Base-by-base conservation (phyloP, 2,113 vertebrate genomes). In the Peromyscus maniculatus region DNA sequence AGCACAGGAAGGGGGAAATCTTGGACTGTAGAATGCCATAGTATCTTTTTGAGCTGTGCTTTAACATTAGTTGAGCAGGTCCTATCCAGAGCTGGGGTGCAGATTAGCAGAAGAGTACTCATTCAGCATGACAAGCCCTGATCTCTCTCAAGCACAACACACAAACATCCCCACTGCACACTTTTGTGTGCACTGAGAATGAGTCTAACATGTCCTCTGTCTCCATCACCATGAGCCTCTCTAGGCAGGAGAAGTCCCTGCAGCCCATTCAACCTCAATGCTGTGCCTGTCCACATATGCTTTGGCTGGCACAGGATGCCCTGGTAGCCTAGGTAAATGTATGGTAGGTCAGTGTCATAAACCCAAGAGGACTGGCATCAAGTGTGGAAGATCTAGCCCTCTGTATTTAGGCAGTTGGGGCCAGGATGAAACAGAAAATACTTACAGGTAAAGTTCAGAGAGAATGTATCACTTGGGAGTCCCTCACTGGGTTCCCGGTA, bases 381-480 rank as follows among this genome's bases (percentile, higher is more conserved):
- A 49, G 43, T 15, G 1, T 26, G 3, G n/a, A 62, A 66, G 66
- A 77, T 39, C 77, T 46, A 26, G 12, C 36, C 7, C 1, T 72
- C 24, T 43, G 71, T 26, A 26, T 46, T 75, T 31, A 31, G 79
- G 9, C 22, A 71, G 28, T 2, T 26, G 6, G 26, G 28, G 22
- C 10, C n/a, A 62, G 0, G 0, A 24, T 31, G 49, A 31, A 75
- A 52, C 1, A 59, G 55, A 88, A n/a, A 9, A 71, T 97, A 98
- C 97, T 98, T 79, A 98, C 96, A 95, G 83, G 11, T 11, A 46
- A 98, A 22, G 64, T 91, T 87, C 80, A 98, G 79, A 33, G 1
- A 49, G 86, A 96, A 24, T 13, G 94, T 72, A 71, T 97, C 96
- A 93, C 98, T 31, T 0, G 46, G 21, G 0, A 2, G 12, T 0